Conservation (phyloP, 2,888 invertebrate genomes). For the Lochmaea crataegi region DNA sequence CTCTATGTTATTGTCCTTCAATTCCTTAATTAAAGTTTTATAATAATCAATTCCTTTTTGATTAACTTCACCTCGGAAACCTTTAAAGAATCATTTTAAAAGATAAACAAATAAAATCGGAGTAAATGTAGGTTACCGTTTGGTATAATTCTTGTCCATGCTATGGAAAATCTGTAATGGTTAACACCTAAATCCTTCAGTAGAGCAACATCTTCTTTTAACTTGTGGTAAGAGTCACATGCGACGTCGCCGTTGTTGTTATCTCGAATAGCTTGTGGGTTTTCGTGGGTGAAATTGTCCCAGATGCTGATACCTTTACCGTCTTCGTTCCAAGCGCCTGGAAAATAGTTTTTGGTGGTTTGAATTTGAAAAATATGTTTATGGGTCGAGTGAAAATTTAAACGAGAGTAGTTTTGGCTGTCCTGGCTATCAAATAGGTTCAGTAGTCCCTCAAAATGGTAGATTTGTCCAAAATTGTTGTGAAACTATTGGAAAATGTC, state of each 20-base stretch:
- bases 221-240: slow-evolving; percentile 75
- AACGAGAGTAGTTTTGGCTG: no score
- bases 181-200: slow-evolving; percentile 69
- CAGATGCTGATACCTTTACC: slow-evolving; percentile 75
- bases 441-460: no score
- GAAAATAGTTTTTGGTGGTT: background rate
- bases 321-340: slow-evolving; percentile 48
- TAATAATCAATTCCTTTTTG: slow-evolving; percentile 71
- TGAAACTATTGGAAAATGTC: no score
- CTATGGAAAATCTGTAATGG: slow-evolving; percentile 50
- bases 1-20: slow-evolving; percentile 67
- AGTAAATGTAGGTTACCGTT: slow-evolving; percentile 26
- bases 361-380: no score
- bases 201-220: slow-evolving; percentile 71
- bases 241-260: slow-evolving; percentile 71
- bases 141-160: slow-evolving; percentile 66
- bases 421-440: no score
- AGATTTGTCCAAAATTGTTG: no score
- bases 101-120: background rate
- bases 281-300: slow-evolving; percentile 72
- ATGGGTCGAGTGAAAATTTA: no score
- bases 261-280: slow-evolving; percentile 68
- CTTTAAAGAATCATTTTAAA: slow-evolving; percentile 54
- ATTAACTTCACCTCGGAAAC: slow-evolving; percentile 74
- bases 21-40: slow-evolving; percentile 53